These are phyloP conservation scores for Ciconia stormi DNA, from an alignment of 2,113 vertebrate genomes.

Conservation along the genomic window DNA sequence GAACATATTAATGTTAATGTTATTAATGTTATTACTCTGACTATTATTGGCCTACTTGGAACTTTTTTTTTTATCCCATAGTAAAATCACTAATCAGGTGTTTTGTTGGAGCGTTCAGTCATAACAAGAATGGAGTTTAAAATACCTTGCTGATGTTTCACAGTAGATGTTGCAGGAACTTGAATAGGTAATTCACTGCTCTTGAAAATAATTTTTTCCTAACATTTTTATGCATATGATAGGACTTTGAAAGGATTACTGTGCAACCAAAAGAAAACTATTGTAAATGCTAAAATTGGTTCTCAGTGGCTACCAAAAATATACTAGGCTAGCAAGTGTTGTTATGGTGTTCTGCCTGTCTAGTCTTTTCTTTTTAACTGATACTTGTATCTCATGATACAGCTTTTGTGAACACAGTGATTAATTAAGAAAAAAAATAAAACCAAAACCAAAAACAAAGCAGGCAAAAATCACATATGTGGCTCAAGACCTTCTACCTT, in stretches of 20 bases:
- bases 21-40: neutral
- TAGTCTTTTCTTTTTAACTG: neutral
- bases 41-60: neutral
- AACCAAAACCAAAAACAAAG: neutral
- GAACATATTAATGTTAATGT: too few species aligned
- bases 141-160: neutral
- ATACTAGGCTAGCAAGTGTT: neutral
- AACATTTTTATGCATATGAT: neutral
- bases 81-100: neutral
- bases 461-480: neutral
- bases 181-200: neutral
- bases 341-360: neutral
- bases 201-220: neutral
- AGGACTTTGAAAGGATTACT: neutral
- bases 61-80: neutral
- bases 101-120: neutral
- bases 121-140: neutral
- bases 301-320: neutral
- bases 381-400: neutral
- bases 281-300: neutral
- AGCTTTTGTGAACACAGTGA: neutral
- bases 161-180: neutral
- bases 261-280: neutral
- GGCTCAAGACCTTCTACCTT: neutral
- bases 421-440: neutral